Conservation (phyloP, 2,888 invertebrate species). For the Sphinx pinastri region DNA sequence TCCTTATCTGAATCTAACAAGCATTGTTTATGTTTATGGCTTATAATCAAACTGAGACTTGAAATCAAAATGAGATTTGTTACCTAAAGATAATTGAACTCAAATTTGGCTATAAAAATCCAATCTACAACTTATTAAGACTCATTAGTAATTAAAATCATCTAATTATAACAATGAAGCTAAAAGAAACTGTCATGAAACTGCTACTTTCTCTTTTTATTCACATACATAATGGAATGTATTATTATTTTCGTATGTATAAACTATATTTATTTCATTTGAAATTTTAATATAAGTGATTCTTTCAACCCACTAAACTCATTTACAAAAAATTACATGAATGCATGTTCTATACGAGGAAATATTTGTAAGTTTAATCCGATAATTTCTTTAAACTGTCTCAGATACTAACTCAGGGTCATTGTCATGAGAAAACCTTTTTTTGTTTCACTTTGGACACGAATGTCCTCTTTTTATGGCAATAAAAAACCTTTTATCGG, state of each 20-base stretch:
- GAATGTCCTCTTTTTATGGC: constrained; percentile 1
- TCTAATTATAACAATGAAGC: background rate
- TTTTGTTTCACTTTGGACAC: constrained; percentile 10
- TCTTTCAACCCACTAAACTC: too few relatives aligned
- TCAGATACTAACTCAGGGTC: background rate
- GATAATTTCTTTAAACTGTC: background rate
- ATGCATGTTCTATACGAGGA: background rate
- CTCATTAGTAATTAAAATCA: background rate
- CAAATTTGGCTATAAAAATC: background rate
- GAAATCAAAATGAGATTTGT: background rate
- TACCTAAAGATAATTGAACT: background rate
- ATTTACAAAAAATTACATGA: too few relatives aligned
- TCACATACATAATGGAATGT: constrained; percentile 2
- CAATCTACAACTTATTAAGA: too few relatives aligned
- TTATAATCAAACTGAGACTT: background rate
- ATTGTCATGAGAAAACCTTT: constrained; percentile 8
- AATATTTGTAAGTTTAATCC: background rate
- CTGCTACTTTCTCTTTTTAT: constrained; percentile 18
- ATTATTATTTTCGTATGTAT: background rate
- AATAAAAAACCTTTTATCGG: background rate
- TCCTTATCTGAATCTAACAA: background rate
- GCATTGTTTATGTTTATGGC: constrained; percentile 12
- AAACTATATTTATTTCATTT: background rate
- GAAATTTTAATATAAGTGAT: background rate
- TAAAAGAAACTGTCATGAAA: background rate